These are phyloP conservation scores for Philhelius pedissequus DNA, from an alignment of 2,888 invertebrate species.

Conservation along the genomic window DNA sequence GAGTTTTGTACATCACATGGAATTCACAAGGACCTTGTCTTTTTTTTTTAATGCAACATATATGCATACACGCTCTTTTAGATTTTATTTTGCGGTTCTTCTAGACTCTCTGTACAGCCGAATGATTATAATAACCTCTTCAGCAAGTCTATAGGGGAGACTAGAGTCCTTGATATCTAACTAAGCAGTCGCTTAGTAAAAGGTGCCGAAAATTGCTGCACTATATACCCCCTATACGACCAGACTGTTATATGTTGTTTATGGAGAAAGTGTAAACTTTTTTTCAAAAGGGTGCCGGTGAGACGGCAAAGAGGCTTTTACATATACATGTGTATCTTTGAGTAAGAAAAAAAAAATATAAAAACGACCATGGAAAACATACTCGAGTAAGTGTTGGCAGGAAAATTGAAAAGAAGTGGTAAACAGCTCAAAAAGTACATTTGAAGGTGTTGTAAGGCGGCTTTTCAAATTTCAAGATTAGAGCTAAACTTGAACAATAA, in stretches of 20 bases:
- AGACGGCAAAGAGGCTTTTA: not conserved
- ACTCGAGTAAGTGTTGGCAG: conserved; percentile 52
- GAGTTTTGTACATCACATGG: conserved; percentile 19
- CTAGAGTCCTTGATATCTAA: conserved; percentile 58
- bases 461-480: conserved; percentile 40
- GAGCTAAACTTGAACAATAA: not conserved
- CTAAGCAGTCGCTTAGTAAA: conserved; percentile 50
- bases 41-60: not conserved
- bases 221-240: not conserved
- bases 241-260: not conserved
- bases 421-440: conserved; percentile 46
- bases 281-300: conserved; percentile 1
- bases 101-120: conserved; percentile 29
- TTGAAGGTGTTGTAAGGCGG: conserved; percentile 60
- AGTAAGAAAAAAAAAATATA: not conserved
- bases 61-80: conserved; percentile 18
- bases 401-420: conserved; percentile 60
- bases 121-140: conserved; percentile 60
- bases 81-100: conserved; percentile 39
- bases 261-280: conserved; percentile 42
- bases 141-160: conserved; percentile 30
- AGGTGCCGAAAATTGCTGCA: conserved; percentile 62
- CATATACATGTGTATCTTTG: conserved; percentile 33
- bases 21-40: conserved; percentile 30
- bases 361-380: not conserved